A percentile compares a stretch with the other conserved stretches of the same genome.
Evolutionary conservation across 2,797 vertebrate species (phyloP).

Genomic region (Syncerus caffer): DNA sequence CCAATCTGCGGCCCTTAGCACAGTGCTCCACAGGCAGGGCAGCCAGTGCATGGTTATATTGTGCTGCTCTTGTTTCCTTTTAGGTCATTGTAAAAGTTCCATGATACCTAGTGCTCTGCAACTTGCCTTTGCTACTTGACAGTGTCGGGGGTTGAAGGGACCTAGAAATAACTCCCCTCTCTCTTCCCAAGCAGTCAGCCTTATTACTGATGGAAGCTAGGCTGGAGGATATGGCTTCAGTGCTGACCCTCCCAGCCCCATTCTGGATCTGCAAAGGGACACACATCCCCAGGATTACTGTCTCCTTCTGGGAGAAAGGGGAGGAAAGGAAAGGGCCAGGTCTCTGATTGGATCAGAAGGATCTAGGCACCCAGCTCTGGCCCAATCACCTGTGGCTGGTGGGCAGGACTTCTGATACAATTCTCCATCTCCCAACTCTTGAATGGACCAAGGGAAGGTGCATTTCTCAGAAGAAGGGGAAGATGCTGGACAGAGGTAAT

Average conservation of each 20-base stretch:
- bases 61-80: neutral
- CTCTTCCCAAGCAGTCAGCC: neutral
- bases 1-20: neutral
- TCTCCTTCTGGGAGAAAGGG: neutral
- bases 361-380: neutral
- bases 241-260: neutral
- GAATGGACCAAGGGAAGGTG: neutral
- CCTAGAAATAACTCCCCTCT: neutral
- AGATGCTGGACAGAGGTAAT: no score
- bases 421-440: accelerated
- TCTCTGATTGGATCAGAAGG: neutral
- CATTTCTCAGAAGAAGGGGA: neutral
- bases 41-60: no score
- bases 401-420: neutral
- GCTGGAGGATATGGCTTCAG: neutral
- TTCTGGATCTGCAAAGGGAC: neutral
- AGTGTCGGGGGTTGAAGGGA: neutral
- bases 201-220: neutral
- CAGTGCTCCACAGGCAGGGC: neutral
- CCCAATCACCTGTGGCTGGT: neutral
- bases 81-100: neutral
- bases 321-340: neutral
- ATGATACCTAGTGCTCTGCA: no score
- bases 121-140: neutral
- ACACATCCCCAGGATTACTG: neutral